A percentile compares a stretch with the other conserved stretches of the same genome.
These are phyloP conservation scores for Drosophila barbarae DNA, from an alignment of 2,888 invertebrate species.

Conservation along the genomic window DNA sequence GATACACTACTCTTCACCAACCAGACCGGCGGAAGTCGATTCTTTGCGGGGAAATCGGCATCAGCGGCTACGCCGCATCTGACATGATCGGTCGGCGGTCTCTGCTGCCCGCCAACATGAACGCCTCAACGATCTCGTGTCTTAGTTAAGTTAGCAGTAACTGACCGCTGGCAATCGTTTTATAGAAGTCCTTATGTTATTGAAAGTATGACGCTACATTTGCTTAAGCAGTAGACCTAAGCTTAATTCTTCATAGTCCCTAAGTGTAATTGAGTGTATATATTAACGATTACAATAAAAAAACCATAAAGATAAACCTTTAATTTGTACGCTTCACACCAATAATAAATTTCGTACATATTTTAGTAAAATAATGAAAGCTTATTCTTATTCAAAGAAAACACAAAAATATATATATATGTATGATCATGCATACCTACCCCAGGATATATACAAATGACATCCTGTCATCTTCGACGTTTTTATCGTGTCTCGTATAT, in stretches of 20 bases:
- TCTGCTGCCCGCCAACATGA: constrained; percentile 44
- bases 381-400: background rate
- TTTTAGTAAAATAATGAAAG: constrained; percentile 39
- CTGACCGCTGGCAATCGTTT: constrained; percentile 54
- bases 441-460: constrained; percentile 21
- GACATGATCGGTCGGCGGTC: constrained; percentile 60
- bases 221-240: constrained; percentile 62
- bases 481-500: constrained; percentile 22
- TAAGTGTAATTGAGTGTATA: constrained; percentile 56
- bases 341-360: constrained; percentile 62
- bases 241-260: constrained; percentile 54
- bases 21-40: constrained; percentile 67
- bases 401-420: background rate
- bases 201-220: constrained; percentile 66
- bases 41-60: constrained; percentile 56
- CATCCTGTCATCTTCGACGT: constrained; percentile 3
- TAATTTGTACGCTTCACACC: constrained; percentile 66
- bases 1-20: constrained; percentile 76
- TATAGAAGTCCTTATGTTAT: constrained; percentile 46
- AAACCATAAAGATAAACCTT: constrained; percentile 30
- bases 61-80: constrained; percentile 53
- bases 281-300: constrained; percentile 37
- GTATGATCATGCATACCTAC: constrained; percentile 2
- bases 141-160: constrained; percentile 69
- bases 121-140: constrained; percentile 71